Percentiles rank a stretch among this genome's conserved stretches.
Conservation (phyloP, 2,797 vertebrate genomes). For the Urocyon cinereoargenteus region DNA sequence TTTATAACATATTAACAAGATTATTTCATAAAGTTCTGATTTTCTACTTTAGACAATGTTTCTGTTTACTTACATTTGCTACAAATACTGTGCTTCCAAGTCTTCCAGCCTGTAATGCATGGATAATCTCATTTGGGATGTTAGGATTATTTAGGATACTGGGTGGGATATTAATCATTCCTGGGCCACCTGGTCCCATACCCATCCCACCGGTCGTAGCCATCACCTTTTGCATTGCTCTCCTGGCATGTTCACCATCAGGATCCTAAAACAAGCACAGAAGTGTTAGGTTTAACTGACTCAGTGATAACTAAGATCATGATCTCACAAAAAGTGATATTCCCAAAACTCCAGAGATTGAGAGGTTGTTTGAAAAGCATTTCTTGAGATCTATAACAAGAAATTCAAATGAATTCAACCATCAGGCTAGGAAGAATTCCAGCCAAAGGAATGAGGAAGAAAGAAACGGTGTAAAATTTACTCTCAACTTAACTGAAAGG, state of each 20-base stretch:
- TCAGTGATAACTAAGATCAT: not conserved
- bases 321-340: not conserved
- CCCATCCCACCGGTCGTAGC: conserved; percentile 89
- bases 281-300: conserved; percentile 44
- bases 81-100: conserved; percentile 97
- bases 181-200: conserved; percentile 92
- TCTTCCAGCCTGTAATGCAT: conserved; percentile 97
- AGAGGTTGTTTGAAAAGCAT: conserved; percentile 25
- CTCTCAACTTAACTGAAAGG: not conserved
- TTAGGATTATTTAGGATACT: conserved; percentile 98
- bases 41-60: conserved; percentile 28
- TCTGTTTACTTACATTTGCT: conserved; percentile 93
- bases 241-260: conserved; percentile 95
- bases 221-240: conserved; percentile 94
- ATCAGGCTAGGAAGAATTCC: not conserved
- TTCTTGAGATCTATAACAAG: conserved; percentile 46
- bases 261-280: conserved; percentile 90
- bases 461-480: not conserved
- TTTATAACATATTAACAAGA: not conserved
- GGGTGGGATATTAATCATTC: conserved; percentile 95
- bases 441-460: not conserved
- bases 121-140: conserved; percentile 97
- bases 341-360: conserved; percentile 17
- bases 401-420: conserved; percentile 58
- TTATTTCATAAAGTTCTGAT: not conserved